Conservation (phyloP, 2,797 vertebrate genomes). For the Pogonophryne albipinna region DNA sequence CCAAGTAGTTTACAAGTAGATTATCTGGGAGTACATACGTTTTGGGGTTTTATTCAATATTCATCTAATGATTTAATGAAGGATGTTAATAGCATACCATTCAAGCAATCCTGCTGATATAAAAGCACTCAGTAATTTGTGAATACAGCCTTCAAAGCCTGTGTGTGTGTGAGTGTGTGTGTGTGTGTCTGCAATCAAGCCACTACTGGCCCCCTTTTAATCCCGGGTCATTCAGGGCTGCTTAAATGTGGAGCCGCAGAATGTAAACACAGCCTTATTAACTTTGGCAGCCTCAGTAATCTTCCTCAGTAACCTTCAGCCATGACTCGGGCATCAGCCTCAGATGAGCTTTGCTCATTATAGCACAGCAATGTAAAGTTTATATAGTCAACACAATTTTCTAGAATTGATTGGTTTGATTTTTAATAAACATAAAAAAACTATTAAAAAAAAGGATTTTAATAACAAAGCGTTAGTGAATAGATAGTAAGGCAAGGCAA, state of each 20-base stretch:
- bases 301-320: constrained; percentile 65
- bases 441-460: not conserved
- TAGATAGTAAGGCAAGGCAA: not conserved
- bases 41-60: not conserved
- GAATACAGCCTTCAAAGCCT: constrained; percentile 39
- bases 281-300: constrained; percentile 70
- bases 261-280: constrained; percentile 84
- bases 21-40: not conserved
- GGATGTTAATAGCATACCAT: constrained; percentile 53
- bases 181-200: constrained; percentile 55
- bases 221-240: constrained; percentile 76
- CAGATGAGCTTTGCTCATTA: constrained; percentile 47
- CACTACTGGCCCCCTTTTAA: constrained; percentile 65
- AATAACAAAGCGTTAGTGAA: constrained; percentile 6
- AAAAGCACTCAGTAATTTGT: constrained; percentile 53
- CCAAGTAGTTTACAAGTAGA: not conserved
- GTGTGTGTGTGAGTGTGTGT: constrained; percentile 26
- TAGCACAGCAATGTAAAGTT: not conserved
- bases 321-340: constrained; percentile 49
- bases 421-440: constrained; percentile 20
- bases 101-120: constrained; percentile 56
- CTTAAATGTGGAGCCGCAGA: constrained; percentile 73
- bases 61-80: constrained; percentile 32
- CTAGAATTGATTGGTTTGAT: constrained; percentile 17
- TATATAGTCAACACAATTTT: not conserved